Base-by-base conservation (phyloP, 2,797 vertebrate species). In the Tadarida brasiliensis region DNA sequence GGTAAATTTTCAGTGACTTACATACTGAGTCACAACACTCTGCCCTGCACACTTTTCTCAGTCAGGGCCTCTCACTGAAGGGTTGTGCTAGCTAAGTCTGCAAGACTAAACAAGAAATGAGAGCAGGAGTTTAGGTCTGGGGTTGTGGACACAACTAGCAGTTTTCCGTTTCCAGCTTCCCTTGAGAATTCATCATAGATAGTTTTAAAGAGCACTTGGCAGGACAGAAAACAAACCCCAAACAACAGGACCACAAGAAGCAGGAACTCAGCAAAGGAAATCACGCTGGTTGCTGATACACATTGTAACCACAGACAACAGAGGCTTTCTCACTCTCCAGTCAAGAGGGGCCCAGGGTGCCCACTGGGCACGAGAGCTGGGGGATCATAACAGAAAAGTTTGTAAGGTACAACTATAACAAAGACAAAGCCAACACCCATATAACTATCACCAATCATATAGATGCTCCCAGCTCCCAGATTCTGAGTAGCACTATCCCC, bases 141-240 rank as follows among this genome's bases (percentile, higher is more conserved):
- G 9, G 68, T 15, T 16, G 17, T 26, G 39, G 39, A 35, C 12
- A n/a, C 1, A 28, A 28, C 11, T 2, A 76, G 59, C 16, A 47
- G 61, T 17, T 33, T 26, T 28, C 33, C 26, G n/a, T 56, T 56
- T 63, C 15, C 15, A 28, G 24, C 26, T 47, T 80, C 82, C 86
- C 10, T 12, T 57, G 67, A n/a, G 16, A 56, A 33, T 20, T 28
- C 16, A 24, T 15, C 49, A 33, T 17, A 77, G 28, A 51, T 30
- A 14, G 14, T 44, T 35, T 85, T 78, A 47, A 76, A 92, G 68
- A 85, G 26, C 26, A 26, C 82, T 22, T 15, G 33, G 44, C 2
- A 54, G 24, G 80, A 68, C 16, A 57, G 59, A 68, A 85, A 91
- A 83, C 30, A 95, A 65, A 82, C 74, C 22, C 59, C n/a, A 51